These are phyloP conservation scores for Brachypodius melanocephalos DNA, from an alignment of 2,113 vertebrate species.

Conservation along the genomic window DNA sequence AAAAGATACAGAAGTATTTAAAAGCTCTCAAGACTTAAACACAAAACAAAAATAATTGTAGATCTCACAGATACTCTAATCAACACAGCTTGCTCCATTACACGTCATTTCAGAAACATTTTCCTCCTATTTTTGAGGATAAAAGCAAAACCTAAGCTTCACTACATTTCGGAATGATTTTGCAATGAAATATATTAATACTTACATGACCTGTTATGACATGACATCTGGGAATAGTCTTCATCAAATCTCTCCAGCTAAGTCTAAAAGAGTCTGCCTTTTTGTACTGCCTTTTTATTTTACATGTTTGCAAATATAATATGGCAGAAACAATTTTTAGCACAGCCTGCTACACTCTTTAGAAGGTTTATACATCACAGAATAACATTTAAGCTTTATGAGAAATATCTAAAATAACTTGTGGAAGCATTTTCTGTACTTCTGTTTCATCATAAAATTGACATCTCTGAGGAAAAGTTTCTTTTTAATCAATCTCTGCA, in stretches of 20 bases:
- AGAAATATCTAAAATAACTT: not conserved
- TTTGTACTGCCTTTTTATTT: not conserved
- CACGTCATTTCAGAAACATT: not conserved
- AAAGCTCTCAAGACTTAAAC: not conserved
- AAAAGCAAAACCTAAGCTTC: not conserved
- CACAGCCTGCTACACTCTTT: not conserved
- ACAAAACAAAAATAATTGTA: not conserved
- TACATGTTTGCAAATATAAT: not conserved
- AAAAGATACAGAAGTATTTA: not conserved
- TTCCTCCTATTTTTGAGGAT: not conserved
- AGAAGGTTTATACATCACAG: not conserved
- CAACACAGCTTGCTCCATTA: not conserved
- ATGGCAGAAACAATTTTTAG: not conserved
- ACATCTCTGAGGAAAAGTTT: not conserved
- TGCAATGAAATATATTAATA: not conserved
- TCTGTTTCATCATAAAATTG: not conserved
- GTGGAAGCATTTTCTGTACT: not conserved
- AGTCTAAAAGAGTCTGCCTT: not conserved
- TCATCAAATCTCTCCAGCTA: not conserved
- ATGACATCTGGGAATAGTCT: not conserved
- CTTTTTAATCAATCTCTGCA: not conserved
- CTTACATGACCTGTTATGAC: not conserved
- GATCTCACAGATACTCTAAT: not conserved
- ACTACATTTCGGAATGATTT: not conserved
- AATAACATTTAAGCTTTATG: not conserved